phyloP scores from a whole-genome alignment of 2,113 vertebrate species.

The Anarrhichthys ocellatus region DNA sequence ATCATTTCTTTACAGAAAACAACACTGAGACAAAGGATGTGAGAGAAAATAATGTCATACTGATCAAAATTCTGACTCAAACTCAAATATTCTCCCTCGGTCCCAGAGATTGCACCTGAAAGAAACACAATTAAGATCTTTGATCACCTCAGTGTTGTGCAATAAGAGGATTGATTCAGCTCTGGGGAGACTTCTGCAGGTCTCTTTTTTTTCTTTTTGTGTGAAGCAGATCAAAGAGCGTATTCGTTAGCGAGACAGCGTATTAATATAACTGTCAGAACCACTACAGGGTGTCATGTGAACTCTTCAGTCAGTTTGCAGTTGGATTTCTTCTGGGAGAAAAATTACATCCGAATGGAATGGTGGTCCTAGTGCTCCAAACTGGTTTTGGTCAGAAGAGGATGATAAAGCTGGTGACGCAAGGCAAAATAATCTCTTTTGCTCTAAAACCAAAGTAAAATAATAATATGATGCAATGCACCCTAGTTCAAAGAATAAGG shows the following conservation, averaged over 20 bases:
- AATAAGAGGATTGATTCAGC: conserved; percentile 52
- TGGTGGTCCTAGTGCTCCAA: conserved; percentile 14
- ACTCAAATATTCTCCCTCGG: conserved; percentile 10
- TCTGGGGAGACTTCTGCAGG: conserved; percentile 14
- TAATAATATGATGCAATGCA: not conserved
- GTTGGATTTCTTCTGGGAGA: conserved; percentile 40
- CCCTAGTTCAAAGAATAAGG: no score
- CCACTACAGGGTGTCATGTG: conserved; percentile 51
- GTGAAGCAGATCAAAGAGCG: conserved; percentile 59
- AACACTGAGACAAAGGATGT: not conserved
- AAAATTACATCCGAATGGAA: conserved; percentile 8
- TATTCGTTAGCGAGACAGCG: conserved; percentile 56
- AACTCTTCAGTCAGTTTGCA: conserved; percentile 43
- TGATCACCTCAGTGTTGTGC: conserved; percentile 59
- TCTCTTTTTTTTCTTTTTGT: conserved; percentile 19
- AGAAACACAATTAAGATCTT: conserved; percentile 62
- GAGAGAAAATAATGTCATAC: not conserved
- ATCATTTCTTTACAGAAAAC: conserved; percentile 6
- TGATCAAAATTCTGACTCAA: conserved; percentile 9
- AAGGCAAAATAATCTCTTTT: not conserved
- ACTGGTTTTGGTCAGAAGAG: conserved; percentile 33
- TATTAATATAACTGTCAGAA: conserved; percentile 67
- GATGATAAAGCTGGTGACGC: not conserved
- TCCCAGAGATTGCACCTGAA: conserved; percentile 44
- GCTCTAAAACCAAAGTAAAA: not conserved